Evolutionary conservation across 1,140 invertebrate species (phyloP), one percentile per base, ranked within the genome.

Genomic region (Hermetia illucens): DNA sequence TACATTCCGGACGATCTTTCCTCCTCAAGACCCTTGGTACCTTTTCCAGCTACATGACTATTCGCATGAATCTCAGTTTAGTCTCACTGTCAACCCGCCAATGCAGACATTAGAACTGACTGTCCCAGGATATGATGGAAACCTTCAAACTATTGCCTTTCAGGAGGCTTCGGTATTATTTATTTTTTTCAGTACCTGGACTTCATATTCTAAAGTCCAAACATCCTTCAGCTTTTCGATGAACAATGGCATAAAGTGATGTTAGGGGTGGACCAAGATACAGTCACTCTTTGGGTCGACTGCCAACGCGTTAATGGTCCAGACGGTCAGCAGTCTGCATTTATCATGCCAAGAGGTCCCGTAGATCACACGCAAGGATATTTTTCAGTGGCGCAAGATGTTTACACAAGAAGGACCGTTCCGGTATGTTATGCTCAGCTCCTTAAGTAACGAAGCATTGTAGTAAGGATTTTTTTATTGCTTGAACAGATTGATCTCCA

Each of bases 241-340:
- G 71, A 69, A 44, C 64, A 72, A 34, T 85, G 82, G 82, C 81
- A 85, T 47, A 85, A 86, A 63, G 65, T 87, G 12, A 75, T 82
- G 51, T 66, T 85, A 43, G 76, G 77, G 17, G 71, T 83, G 3
- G 74, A 68, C 39, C 56, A 69, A 40, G 71, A 81, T 35, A 61
- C 62, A 40, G 70, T 77, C 0, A 55, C 70, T 12, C 54, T 84
- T 4, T 81, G 79, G 54, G 55, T 82, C 2, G 82, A 87, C 53
- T 87, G 82, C 49, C 60, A 43, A 35, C 48, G 47, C n/a, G 44
- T 48, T 12, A 48, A 43, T 19, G 53, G 47, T 45, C 43, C 40
- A 36, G 41, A 4, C 27, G 48, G 48, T 5, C 29, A 24, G 10
- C 21, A 35, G 6, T 57, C 55, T 39, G 58, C 62, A 45, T 50